Base-by-base conservation (phyloP, 2,888 invertebrate species). In the Eledone cirrhosa region DNA sequence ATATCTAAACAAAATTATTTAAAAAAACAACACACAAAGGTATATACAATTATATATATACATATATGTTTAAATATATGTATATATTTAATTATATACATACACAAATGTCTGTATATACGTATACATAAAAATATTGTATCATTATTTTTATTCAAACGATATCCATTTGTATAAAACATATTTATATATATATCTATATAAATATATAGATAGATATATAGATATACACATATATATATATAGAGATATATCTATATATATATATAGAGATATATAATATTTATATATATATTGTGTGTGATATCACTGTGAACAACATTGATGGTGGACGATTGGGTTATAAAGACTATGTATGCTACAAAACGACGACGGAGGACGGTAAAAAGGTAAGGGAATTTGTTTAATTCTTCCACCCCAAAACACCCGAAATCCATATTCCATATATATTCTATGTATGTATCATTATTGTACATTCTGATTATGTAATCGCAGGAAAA, bases 351-450 rank as follows among this genome's bases (percentile, higher is more conserved):
- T 88, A 98, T 98, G 89, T 98, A 98, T 92, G 98, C 98, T 88
- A 98, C 98, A 88, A 98, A 98, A 92, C 93, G 98, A 90, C 93
- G 98, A 90, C 93, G 98, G 89, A 93, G 98, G 91, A 98, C 97
- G 92, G 97, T 97, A 85, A 98, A 98, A 93, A 97, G 97, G 98
- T 97, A 91, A 92, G 94, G 88, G 67, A 74, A 31, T 11, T 11
- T 41, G 5, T 8, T 8, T 8, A 41, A 41, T 41, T 11, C 41
- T 41, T 41, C 41, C 11, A 8, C 0, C 5, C 5, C 5, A 41
- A 41, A 41, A 41, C 0, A 11, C 11, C 41, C 41, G 11, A 41
- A 8, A 11, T 41, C 41, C 11, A 41, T 2, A 41, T 41, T 41
- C 41, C 41, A 5, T 41, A 41, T 41, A 41, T n/a, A n/a, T n/a